phyloP scores from a whole-genome alignment of 2,797 vertebrate species.

The Gymnopithys bicolor region DNA sequence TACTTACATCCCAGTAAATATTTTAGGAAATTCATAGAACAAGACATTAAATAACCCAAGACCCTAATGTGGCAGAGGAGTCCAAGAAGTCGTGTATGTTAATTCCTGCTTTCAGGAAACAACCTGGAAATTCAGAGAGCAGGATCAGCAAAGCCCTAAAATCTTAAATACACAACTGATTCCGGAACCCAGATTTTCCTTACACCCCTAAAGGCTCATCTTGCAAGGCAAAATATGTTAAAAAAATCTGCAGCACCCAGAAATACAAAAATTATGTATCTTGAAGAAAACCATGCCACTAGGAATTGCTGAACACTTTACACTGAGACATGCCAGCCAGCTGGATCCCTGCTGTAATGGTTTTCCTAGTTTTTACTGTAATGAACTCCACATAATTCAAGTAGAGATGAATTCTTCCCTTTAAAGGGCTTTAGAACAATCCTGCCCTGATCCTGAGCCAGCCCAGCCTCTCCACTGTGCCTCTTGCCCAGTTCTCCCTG shows the following conservation, averaged over 20 bases:
- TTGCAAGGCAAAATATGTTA: not conserved
- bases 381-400: conserved; percentile 6
- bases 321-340: not conserved
- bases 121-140: not conserved
- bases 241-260: not conserved
- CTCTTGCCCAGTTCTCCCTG: conserved; percentile 76
- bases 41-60: not conserved
- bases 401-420: conserved; percentile 44
- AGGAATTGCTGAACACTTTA: not conserved
- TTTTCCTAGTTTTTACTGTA: not conserved
- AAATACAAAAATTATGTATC: not conserved
- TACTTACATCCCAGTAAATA: not conserved
- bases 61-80: not conserved
- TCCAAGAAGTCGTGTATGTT: rapidly evolving
- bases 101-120: not conserved
- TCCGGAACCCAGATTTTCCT: not conserved
- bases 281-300: not conserved
- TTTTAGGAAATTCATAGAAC: not conserved
- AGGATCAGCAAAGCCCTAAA: not conserved
- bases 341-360: not conserved
- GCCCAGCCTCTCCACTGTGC: conserved; percentile 61
- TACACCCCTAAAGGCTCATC: not conserved
- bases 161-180: not conserved
- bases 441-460: conserved; percentile 8
- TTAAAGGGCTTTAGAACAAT: conserved; percentile 23